Percentiles rank a stretch among this genome's conserved stretches.
Conservation (phyloP, 2,113 vertebrate genomes). For the Carlito syrichta region DNA sequence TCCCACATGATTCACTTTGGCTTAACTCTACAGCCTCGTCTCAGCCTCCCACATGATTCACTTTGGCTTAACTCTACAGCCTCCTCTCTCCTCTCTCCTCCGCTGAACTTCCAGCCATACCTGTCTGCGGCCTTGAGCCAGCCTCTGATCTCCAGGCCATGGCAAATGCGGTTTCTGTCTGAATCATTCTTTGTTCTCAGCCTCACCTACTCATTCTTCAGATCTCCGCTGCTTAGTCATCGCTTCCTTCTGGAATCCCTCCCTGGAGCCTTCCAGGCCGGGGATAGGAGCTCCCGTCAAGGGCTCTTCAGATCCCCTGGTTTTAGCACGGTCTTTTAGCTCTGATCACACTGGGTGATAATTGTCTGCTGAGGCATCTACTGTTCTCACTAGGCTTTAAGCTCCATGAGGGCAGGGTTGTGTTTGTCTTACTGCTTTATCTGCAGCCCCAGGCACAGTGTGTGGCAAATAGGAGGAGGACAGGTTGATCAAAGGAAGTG, state of each 20-base stretch:
- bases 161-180: not conserved
- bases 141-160: not conserved
- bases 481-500: not conserved
- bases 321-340: not conserved
- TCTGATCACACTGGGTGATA: no score
- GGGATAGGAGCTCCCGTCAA: not conserved
- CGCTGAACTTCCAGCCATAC: not conserved
- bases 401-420: not conserved
- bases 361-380: not conserved
- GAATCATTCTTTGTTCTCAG: not conserved
- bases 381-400: not conserved
- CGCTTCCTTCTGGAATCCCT: not conserved
- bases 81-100: not conserved
- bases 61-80: not conserved
- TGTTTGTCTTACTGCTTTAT: not conserved
- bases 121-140: not conserved
- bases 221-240: not conserved
- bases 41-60: not conserved
- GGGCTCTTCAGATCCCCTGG: not conserved
- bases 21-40: not conserved
- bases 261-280: not conserved
- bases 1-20: not conserved
- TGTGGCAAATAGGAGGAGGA: not conserved
- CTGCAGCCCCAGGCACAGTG: not conserved
- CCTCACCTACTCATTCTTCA: not conserved